Evolutionary conservation across 2,797 vertebrate species (phyloP), one percentile per base, ranked within the genome.

Genomic region (Karalla daura): DNA sequence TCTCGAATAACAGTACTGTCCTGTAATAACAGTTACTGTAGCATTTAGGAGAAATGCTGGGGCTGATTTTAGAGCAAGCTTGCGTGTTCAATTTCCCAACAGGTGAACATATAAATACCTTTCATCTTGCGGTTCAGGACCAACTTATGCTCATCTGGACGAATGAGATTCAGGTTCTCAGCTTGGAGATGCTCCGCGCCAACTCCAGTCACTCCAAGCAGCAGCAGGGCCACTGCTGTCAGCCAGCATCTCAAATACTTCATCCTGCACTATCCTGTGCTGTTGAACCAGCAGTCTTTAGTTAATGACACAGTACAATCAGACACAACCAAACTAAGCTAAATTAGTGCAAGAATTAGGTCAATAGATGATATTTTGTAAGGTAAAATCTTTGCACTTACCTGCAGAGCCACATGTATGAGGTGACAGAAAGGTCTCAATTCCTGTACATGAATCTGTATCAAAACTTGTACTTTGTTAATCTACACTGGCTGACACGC

Each of bases 81-180:
- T 11, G 5, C n/a, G n/a, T n/a, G n/a, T n/a, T n/a, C n/a, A n/a
- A n/a, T n/a, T n/a, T n/a, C n/a, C n/a, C n/a, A n/a, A n/a, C n/a
- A n/a, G n/a, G n/a, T 20, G 13, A 9, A 30, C 7, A 36, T 28
- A 41, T 17, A 69, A 50, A 32, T 80, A 96, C 95, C 95, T 95
- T 86, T 92, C 70, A 93, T 92, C 74, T 88, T 81, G 23, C 5
- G 43, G 35, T 97, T 96, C 60, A 90, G 59, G 64, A 96, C 89
- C 43, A 76, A 71, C 49, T 88, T 85, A 14, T 91, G 88, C 25
- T 91, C 90, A 62, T 91, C 86, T 2, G 76, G 70, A 0, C 83
- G 47, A 23, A 97, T 93, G 23, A 96, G 88, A 43, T 94, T 89
- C 12, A 91, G 78, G 52, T 97, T 96, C 63, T 86, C 78, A 62